Conservation (phyloP, 1,140 invertebrate species). For the Drosophila pseudoananassae region DNA sequence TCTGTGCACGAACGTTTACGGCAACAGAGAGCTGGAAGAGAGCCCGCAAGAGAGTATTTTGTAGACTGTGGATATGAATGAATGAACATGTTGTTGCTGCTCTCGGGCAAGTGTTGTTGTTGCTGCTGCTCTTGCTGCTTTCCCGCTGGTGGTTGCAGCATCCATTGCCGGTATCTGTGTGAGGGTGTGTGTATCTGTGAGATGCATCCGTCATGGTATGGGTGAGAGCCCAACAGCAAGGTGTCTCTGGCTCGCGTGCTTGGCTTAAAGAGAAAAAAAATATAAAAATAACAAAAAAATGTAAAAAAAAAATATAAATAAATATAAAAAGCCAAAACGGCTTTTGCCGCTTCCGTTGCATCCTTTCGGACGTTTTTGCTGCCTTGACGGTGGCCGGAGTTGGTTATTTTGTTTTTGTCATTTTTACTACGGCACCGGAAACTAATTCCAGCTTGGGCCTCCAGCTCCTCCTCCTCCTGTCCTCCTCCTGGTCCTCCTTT, state of each 20-base stretch:
- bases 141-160: constrained; percentile 51
- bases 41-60: constrained; percentile 24
- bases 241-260: constrained; percentile 67
- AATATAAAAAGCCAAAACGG: constrained; percentile 20
- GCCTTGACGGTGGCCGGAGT: constrained; percentile 18
- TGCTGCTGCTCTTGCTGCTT: not conserved
- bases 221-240: constrained; percentile 44
- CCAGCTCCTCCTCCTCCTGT: not conserved
- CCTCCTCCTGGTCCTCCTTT: constrained; percentile 9
- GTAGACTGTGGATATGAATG: constrained; percentile 47
- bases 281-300: constrained; percentile 30
- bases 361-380: constrained; percentile 74
- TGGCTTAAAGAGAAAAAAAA: constrained; percentile 32
- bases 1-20: constrained; percentile 12
- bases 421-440: constrained; percentile 83
- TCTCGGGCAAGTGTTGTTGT: constrained; percentile 7
- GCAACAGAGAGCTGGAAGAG: constrained; percentile 9
- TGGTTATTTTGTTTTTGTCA: constrained; percentile 68
- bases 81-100: constrained; percentile 54
- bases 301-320: constrained; percentile 20
- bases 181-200: constrained; percentile 44
- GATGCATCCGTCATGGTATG: constrained; percentile 20
- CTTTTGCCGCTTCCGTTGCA: constrained; percentile 56
- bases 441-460: constrained; percentile 73
- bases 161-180: constrained; percentile 24